These are phyloP conservation scores for Parazoanthus darwini DNA, from an alignment of 92 coral and sea anemone species.

Conservation along the genomic window DNA sequence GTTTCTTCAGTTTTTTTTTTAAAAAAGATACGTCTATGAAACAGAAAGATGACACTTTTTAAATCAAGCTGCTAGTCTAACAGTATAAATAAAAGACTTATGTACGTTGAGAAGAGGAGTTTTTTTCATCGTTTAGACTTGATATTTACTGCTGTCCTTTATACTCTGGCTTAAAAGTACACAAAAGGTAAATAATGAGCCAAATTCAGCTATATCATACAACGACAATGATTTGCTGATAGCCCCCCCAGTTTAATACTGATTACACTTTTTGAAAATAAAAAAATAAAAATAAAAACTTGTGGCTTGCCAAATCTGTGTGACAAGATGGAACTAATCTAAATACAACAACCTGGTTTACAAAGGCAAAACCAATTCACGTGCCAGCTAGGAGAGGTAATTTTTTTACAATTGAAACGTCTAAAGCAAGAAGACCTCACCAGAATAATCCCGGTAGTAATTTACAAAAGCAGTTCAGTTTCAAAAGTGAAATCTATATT, in stretches of 20 bases:
- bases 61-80: not conserved
- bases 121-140: too few relatives aligned
- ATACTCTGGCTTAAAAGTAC: not conserved
- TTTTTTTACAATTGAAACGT: not conserved
- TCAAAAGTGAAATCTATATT: not conserved
- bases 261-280: not conserved
- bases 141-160: not conserved
- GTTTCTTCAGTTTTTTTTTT: not conserved
- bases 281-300: not conserved
- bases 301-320: not conserved
- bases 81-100: slow-evolving; percentile 4
- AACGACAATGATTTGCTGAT: not conserved
- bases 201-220: not conserved
- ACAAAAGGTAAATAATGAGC: not conserved
- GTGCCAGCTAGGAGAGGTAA: not conserved
- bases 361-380: not conserved
- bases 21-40: not conserved
- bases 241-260: not conserved
- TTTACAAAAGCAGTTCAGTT: not conserved
- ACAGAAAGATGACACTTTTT: not conserved
- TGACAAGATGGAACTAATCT: not conserved
- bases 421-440: slow-evolving; percentile 1
- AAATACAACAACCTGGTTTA: slow-evolving; percentile 3
- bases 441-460: not conserved
- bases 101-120: not conserved